Base-by-base conservation (phyloP, 1,140 invertebrate genomes). In the Cheumatopsyche charites region DNA sequence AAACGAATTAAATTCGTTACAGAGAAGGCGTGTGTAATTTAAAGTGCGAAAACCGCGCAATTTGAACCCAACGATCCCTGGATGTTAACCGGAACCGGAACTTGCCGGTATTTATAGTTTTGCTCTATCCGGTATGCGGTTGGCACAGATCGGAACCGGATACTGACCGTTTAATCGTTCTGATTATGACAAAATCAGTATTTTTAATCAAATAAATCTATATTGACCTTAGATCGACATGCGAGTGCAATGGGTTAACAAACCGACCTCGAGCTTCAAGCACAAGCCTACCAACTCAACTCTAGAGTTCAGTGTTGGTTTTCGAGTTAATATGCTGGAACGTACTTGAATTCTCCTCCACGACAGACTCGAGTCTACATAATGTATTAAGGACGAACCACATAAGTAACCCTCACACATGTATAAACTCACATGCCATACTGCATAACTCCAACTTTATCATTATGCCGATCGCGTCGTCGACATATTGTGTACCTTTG, bases 321-420 rank as follows among this genome's bases (percentile, higher is more conserved):
- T 23, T 12, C 12, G 55, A 58, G 55, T 58, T 58, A 58, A 58
- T 58, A 58, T 58, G 55, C 55, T 58, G 55, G 55, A 58, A 58
- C 55, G 55, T 15, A 19, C 47, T 52, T 15, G 47, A 9, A 36
- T 36, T 9, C 29, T 36, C 29, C 29, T 36, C 4, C 47, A 9
- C 47, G 5, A 19, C 4, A 52, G 9, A 9, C 23, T 58, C 1
- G 21, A 17, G 55, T 58, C 55, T 58, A 58, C 55, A 58, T 58
- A 58, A 58, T 58, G 55, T 58, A 58, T 58, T 58, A 58, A 58
- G 55, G 55, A 58, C 55, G 21, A 58, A 47, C 17, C 17, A 26
- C 17, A 17, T 58, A 23, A 58, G 17, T 13, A 25, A 26, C 12
- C 55, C 7, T 23, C 21, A 23, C 19, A 55, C 19, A 12, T 19